A percentile compares a stretch with the other conserved stretches of the same genome.
Evolutionary conservation across 2,888 invertebrate species (phyloP).

Genomic region (Trissonchulus latispiculum): DNA sequence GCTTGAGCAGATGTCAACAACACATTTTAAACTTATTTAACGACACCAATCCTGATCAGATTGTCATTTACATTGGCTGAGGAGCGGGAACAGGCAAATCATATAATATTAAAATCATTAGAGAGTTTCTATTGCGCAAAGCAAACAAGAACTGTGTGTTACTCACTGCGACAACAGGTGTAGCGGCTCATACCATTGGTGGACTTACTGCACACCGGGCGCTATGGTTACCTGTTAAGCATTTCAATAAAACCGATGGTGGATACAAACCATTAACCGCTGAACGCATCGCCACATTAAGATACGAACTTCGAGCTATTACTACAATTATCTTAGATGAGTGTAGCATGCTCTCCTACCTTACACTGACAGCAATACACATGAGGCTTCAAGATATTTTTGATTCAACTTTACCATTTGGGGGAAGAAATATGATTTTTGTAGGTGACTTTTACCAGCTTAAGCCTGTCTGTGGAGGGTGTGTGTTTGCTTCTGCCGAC

Average conservation of each 20-base stretch:
- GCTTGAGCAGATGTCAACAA: too few relatives aligned
- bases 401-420: background rate
- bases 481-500: background rate
- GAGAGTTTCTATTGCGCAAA: too few relatives aligned
- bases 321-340: background rate
- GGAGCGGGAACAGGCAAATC: too few relatives aligned
- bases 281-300: background rate
- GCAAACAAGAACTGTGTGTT: too few relatives aligned
- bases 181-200: background rate
- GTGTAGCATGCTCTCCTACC: background rate
- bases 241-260: background rate
- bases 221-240: background rate
- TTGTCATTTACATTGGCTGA: too few relatives aligned
- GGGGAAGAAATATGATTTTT: slow-evolving; percentile 2
- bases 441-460: slow-evolving; percentile 5
- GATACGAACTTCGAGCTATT: background rate
- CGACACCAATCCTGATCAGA: too few relatives aligned
- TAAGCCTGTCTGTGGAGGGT: background rate
- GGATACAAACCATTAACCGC: background rate
- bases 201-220: background rate
- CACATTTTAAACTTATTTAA: too few relatives aligned
- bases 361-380: background rate
- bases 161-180: slow-evolving; percentile 5
- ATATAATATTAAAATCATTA: too few relatives aligned
- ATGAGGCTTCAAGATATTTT: slow-evolving; percentile 6